Evolutionary conservation across 2,113 vertebrate species (phyloP).

Genomic region (Oxyura jamaicensis): DNA sequence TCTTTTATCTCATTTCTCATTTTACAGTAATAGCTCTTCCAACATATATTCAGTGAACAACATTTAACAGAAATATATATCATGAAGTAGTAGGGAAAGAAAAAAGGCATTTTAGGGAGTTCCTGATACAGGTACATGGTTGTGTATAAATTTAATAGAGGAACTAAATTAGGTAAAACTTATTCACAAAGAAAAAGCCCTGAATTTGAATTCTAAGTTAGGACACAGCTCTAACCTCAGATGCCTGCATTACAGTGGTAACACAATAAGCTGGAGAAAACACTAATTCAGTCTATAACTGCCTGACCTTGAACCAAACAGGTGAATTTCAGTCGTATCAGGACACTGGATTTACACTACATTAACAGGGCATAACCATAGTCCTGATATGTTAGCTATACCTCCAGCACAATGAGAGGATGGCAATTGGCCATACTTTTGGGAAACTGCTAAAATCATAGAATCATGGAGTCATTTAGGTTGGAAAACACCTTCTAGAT

Average conservation of each 20-base stretch:
- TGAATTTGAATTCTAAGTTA: neutral
- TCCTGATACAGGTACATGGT: constrained; percentile 13
- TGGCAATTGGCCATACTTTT: neutral
- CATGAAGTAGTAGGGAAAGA: neutral
- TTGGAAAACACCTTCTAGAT: neutral
- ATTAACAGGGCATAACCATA: neutral
- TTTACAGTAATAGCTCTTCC: neutral
- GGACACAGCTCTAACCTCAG: neutral
- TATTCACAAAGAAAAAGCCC: neutral
- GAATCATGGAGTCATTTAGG: neutral
- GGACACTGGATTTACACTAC: neutral
- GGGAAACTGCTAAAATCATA: neutral
- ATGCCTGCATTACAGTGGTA: neutral
- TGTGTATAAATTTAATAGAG: constrained; percentile 21
- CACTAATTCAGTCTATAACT: neutral
- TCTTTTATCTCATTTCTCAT: constrained; percentile 10
- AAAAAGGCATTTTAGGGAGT: neutral
- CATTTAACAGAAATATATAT: neutral
- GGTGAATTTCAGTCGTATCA: neutral
- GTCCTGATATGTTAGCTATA: neutral
- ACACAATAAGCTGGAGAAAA: neutral
- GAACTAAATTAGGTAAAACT: neutral
- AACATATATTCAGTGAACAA: neutral
- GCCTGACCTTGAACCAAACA: neutral
- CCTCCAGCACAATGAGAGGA: neutral